Percentiles rank a stretch among this genome's conserved stretches.
Evolutionary conservation across 2,888 invertebrate species (phyloP).

Genomic region (Drosophila cognata): DNA sequence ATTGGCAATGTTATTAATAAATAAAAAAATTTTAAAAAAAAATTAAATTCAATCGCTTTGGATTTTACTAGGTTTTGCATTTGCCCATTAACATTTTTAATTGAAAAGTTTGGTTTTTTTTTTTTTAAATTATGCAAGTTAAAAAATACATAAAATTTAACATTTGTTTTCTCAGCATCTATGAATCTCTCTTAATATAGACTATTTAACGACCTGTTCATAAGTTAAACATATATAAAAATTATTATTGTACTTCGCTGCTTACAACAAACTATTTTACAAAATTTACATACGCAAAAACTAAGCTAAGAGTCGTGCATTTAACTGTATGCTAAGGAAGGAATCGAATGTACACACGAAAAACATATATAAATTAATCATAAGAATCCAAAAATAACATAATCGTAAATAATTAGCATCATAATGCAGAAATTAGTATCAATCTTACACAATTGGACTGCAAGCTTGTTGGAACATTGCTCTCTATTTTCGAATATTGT

Average conservation of each 20-base stretch:
- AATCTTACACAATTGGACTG: conserved; percentile 47
- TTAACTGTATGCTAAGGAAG: conserved; percentile 59
- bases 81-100: conserved; percentile 55
- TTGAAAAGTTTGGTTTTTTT: conserved; percentile 45
- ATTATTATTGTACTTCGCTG: conserved; percentile 80
- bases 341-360: conserved; percentile 59
- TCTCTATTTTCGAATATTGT: conserved; percentile 26
- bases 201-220: conserved; percentile 60
- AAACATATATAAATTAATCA: conserved; percentile 40
- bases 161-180: conserved; percentile 59
- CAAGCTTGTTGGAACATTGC: conserved; percentile 52
- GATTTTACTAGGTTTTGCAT: conserved; percentile 44
- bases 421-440: conserved; percentile 30
- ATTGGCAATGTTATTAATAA: conserved; percentile 16
- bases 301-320: conserved; percentile 54
- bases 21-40: conserved; percentile 7
- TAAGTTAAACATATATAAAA: conserved; percentile 66
- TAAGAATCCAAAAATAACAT: conserved; percentile 37
- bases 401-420: conserved; percentile 34
- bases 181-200: conserved; percentile 59
- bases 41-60: conserved; percentile 29
- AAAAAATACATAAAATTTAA: conserved; percentile 47
- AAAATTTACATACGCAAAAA: conserved; percentile 73
- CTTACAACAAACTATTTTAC: conserved; percentile 80
- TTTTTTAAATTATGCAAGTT: conserved; percentile 41